Evolutionary conservation across 37 sponge, comb jelly and placozoan species (phyloP).

Genomic region (Agelas oroides): DNA sequence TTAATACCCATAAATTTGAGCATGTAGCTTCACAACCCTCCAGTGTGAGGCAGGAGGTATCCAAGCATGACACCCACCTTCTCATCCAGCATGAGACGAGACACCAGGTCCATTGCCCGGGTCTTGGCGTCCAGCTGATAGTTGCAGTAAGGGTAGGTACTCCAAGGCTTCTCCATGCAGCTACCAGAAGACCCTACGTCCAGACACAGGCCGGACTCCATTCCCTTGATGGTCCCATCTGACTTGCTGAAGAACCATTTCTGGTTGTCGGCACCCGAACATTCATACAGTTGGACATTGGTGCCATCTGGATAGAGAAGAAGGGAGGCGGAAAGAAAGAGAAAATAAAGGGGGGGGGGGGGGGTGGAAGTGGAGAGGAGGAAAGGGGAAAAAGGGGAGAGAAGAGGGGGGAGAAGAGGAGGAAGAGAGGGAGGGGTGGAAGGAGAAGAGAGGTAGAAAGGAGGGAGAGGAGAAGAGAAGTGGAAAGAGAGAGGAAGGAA

Average conservation of each 20-base stretch:
- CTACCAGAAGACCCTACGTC: conserved; percentile 4
- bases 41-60: no score
- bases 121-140: not conserved
- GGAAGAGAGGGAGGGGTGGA: no score
- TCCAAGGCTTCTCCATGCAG: conserved; percentile 12
- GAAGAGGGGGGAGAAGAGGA: no score
- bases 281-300: not conserved
- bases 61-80: not conserved
- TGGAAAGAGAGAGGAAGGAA: not conserved
- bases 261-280: conserved; percentile 11
- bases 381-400: no score
- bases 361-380: no score
- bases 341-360: no score
- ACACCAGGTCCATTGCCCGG: conserved; percentile 5
- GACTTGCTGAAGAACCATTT: not conserved
- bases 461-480: not conserved
- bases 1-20: no score
- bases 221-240: not conserved
- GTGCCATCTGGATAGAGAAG: not conserved
- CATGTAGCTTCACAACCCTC: no score
- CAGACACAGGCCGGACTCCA: not conserved
- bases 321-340: no score
- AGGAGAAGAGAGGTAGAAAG: no score
- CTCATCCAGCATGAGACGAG: not conserved
- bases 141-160: conserved; percentile 15